Base-by-base conservation (phyloP, 2,888 invertebrate species). In the Morpho deidamia region DNA sequence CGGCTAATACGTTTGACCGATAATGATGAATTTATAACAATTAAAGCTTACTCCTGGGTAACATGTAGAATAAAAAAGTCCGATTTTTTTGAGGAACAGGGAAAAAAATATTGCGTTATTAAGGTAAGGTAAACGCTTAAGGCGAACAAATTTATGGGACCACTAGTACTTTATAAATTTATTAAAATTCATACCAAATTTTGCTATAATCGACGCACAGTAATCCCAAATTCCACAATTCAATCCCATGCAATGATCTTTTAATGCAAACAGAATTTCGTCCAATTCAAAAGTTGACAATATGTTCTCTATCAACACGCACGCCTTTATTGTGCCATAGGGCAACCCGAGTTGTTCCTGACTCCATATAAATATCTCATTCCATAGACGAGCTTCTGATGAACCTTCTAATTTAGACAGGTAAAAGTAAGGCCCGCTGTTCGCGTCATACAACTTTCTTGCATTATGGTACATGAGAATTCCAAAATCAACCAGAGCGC, bases 211-310 rank as follows among this genome's bases (percentile, higher is more conserved):
- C 3, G 92, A 93, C 0, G 93, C 93, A 51, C 92, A 90, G 70
- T 94, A 94, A 70, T 94, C 94, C 94, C 94, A 94, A 62, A 94
- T 92, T 4, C 94, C 94, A 75, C 94, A 94, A 71, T 94, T 94
- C 1, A 94, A 83, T 2, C 94, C 94, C 38, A 93, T 74, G 0
- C 93, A 93, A 74, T 94, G 93, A 52, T 93, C 91, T 61, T 79
- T 90, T 39, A 94, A 72, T 10, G 92, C 92, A 72, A 88, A 93
- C 51, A 94, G 81, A 57, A 94, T 94, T 69, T 93, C 92, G 45
- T 94, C 93, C 81, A 93, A 85, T 77, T 93, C 92, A 81, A 94
- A 94, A 3, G 91, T 84, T 0, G 94, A 92, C 9, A 94, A 72
- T 56, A 94, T 91, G 68, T 94, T 94, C 75, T 94, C 94, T 56